Base-by-base conservation (phyloP, 2,888 invertebrate genomes). In the Melanotus villosus region DNA sequence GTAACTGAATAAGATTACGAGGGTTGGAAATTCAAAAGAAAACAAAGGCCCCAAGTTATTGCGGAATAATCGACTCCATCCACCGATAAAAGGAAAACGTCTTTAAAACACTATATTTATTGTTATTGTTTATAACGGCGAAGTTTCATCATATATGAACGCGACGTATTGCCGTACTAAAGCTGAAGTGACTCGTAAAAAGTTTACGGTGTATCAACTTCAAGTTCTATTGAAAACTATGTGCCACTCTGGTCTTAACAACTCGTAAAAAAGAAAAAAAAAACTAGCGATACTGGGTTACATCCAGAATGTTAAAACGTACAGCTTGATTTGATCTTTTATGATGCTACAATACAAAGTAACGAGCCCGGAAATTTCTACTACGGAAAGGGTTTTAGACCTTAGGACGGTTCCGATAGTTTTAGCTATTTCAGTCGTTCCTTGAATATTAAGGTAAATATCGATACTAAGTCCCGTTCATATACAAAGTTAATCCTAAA, bases 151-250 rank as follows among this genome's bases (percentile, higher is more conserved):
- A 18, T 19, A 34, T 19, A 9, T 5, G n/a, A 23, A 30, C 38
- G 41, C 45, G 59, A 21, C 59, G 47, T 21, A 47, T 34, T 41
- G 52, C 52, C 4, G 68, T 21, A 36, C 30, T 67, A 68, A 68
- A 47, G n/a, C 21, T 21, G 56, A 57, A 63, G 57, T 54, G 62
- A 57, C 56, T 54, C 57, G 36, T 68, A 68, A 68, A 68, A 64
- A 38, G 19, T 63, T 56, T 68, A 64, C 50, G 59, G 50, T 64
- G 60, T 64, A 68, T 64, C 68, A 68, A 68, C 43, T 64, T 68
- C 12, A 68, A 68, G 60, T 67, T 68, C 43, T 68, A 68, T 64
- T 64, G 68, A 68, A 68, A 64, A 68, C 64, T 68, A 63, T 63
- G 57, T 41, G 58, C 68, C 38, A 57, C 56, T 68, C 32, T 12